A percentile compares a stretch with the other conserved stretches of the same genome.
These are phyloP conservation scores for Micromesistius poutassou DNA, from an alignment of 2,797 vertebrate genomes.

Conservation along the genomic window DNA sequence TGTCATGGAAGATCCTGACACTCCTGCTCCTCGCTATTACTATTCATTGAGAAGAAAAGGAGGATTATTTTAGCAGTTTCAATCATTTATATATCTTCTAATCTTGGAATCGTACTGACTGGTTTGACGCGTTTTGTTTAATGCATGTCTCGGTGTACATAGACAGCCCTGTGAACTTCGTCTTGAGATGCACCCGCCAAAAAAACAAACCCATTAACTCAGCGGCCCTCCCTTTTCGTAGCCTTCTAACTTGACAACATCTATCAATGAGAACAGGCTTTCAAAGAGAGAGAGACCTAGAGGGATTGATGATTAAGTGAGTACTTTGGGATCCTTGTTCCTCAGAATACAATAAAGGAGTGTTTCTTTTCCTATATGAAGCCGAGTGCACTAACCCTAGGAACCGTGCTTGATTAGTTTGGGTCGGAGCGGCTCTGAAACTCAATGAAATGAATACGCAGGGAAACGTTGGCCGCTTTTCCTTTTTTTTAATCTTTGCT, in stretches of 20 bases:
- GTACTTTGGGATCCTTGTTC: constrained; percentile 21
- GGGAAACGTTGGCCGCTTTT: constrained; percentile 39
- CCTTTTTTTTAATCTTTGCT: constrained; percentile 10
- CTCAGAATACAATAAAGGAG: constrained; percentile 18
- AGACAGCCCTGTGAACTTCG: background rate
- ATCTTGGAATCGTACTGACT: background rate
- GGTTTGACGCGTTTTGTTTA: background rate
- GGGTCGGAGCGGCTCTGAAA: constrained; percentile 38
- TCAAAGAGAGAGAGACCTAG: background rate
- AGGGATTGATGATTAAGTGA: constrained; percentile 22
- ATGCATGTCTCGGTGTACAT: background rate
- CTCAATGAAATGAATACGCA: constrained; percentile 49
- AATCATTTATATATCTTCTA: constrained; percentile 32
- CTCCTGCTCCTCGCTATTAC: constrained; percentile 25
- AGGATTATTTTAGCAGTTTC: constrained; percentile 29
- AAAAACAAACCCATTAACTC: background rate
- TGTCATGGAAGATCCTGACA: constrained; percentile 50
- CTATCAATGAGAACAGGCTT: background rate
- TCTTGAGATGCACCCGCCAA: background rate
- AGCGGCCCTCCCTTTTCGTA: background rate
- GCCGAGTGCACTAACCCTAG: constrained; percentile 19
- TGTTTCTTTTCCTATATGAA: constrained; percentile 13
- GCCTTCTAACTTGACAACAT: background rate
- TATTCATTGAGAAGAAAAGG: constrained; percentile 54
- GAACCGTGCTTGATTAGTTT: constrained; percentile 51